phyloP scores from a whole-genome alignment of 2,797 vertebrate genomes.

The Microctenopoma lineatum region DNA sequence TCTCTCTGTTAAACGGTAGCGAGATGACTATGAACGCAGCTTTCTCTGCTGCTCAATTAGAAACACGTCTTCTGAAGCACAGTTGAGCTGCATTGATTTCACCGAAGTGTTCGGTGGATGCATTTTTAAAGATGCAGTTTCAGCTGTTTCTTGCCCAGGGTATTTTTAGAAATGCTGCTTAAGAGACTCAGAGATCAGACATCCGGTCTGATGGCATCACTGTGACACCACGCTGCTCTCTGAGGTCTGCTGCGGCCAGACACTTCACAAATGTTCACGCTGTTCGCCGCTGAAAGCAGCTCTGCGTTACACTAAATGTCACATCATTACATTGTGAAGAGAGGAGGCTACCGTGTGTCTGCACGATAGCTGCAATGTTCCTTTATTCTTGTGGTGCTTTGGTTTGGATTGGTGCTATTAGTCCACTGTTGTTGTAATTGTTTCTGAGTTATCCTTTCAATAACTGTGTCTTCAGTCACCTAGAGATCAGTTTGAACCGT shows the following conservation, averaged over 20 bases:
- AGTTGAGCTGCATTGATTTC: not conserved
- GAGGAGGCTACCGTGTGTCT: constrained; percentile 42
- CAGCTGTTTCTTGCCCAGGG: constrained; percentile 25
- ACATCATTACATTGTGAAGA: constrained; percentile 34
- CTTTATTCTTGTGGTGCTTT: constrained; percentile 73
- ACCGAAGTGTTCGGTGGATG: not conserved
- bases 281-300: constrained; percentile 32
- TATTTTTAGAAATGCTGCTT: constrained; percentile 27
- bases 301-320: constrained; percentile 32
- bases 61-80: not conserved
- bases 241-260: constrained; percentile 8
- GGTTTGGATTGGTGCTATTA: constrained; percentile 83
- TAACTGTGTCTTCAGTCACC: constrained; percentile 43
- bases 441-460: constrained; percentile 59
- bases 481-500: constrained; percentile 52
- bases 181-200: constrained; percentile 9
- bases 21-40: not conserved
- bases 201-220: constrained; percentile 2
- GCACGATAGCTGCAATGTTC: constrained; percentile 33
- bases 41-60: not conserved
- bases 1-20: not conserved
- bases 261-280: constrained; percentile 10
- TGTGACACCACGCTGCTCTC: constrained; percentile 37
- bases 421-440: constrained; percentile 53
- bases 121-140: constrained; percentile 27